Conservation (phyloP, 1,140 invertebrate species). For the Drosophila trapezifrons region DNA sequence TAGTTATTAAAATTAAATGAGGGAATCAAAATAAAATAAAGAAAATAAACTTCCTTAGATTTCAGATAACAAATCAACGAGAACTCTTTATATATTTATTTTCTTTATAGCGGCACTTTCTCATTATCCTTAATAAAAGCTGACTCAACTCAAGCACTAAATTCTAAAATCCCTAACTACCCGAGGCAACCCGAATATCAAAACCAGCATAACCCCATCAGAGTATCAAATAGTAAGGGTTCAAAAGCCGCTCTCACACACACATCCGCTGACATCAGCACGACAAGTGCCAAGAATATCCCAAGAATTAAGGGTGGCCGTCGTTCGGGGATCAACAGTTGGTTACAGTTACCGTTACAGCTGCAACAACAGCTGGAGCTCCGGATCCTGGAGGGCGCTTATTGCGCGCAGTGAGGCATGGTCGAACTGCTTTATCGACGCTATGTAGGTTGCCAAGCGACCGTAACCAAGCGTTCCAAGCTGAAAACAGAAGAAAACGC, state of each 20-base stretch:
- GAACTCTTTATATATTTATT: too few species aligned
- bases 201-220: not conserved
- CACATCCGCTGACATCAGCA: conserved; percentile 15
- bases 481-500: conserved; percentile 26
- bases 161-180: not conserved
- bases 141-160: not conserved
- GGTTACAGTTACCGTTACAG: conserved; percentile 7
- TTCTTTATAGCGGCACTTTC: too few species aligned
- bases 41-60: too few species aligned
- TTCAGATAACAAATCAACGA: too few species aligned
- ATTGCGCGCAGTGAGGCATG: conserved; percentile 46
- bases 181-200: not conserved
- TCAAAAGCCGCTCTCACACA: not conserved
- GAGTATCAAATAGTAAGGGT: not conserved
- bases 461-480: conserved; percentile 66
- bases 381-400: conserved; percentile 7
- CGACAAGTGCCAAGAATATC: conserved; percentile 13
- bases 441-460: conserved; percentile 72
- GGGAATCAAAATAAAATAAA: too few species aligned
- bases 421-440: conserved; percentile 71
- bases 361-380: conserved; percentile 27
- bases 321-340: conserved; percentile 40
- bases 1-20: too few species aligned
- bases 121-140: not conserved
- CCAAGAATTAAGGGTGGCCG: conserved; percentile 31